Percentiles rank a stretch among this genome's conserved stretches.
Conservation (phyloP, 2,888 invertebrate species). For the Rhagophthalmus giganteus region DNA sequence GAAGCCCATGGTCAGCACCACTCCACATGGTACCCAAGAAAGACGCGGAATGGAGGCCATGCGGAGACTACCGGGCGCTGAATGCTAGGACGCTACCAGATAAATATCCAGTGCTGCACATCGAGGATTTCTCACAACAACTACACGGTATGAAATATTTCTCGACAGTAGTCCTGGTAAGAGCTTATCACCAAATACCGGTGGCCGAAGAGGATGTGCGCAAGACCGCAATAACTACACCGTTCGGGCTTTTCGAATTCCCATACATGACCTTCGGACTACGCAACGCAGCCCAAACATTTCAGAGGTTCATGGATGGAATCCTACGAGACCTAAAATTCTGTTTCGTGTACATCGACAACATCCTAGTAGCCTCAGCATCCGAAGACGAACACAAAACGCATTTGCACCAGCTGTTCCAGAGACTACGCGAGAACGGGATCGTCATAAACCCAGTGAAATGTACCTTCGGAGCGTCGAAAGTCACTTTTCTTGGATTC, state of each 20-base stretch:
- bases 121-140: slow-evolving; percentile 18
- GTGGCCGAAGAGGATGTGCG: slow-evolving; percentile 41
- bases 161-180: slow-evolving; percentile 44
- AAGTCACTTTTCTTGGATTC: slow-evolving; percentile 41
- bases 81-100: slow-evolving; percentile 47
- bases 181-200: slow-evolving; percentile 51
- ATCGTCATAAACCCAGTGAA: slow-evolving; percentile 43
- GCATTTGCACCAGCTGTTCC: slow-evolving; percentile 38
- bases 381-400: slow-evolving; percentile 34
- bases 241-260: slow-evolving; percentile 43
- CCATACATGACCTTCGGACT: slow-evolving; percentile 47
- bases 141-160: slow-evolving; percentile 40
- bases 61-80: slow-evolving; percentile 37
- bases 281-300: slow-evolving; percentile 50
- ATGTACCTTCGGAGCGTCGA: slow-evolving; percentile 38
- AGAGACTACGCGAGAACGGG: slow-evolving; percentile 37
- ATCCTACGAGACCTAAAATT: slow-evolving; percentile 42
- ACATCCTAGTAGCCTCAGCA: slow-evolving; percentile 40
- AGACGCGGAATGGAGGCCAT: slow-evolving; percentile 24
- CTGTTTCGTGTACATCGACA: slow-evolving; percentile 44
- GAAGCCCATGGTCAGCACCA: slow-evolving; percentile 40
- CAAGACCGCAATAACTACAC: slow-evolving; percentile 34
- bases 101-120: slow-evolving; percentile 49
- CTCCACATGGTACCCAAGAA: slow-evolving; percentile 41
- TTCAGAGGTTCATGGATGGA: slow-evolving; percentile 49